phyloP scores from a whole-genome alignment of 35 echinoderm and acorn worm species.

The Diadema setosum region DNA sequence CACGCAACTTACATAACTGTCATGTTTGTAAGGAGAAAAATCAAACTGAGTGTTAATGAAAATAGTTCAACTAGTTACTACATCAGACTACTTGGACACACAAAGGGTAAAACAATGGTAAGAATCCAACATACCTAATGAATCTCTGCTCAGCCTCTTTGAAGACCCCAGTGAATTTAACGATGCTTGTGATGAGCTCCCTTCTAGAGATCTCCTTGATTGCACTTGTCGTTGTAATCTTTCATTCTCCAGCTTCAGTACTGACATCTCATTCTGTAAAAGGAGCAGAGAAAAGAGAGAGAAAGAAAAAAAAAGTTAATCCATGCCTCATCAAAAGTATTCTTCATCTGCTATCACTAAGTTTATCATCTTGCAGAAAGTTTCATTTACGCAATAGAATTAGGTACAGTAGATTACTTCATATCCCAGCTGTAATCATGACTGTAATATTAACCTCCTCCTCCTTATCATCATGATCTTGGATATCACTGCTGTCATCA shows the following conservation, averaged over 20 bases:
- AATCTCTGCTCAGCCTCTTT: constrained; percentile 94
- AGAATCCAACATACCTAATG: constrained; percentile 53
- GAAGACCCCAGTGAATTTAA: constrained; percentile 85
- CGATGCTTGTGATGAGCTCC: constrained; percentile 78
- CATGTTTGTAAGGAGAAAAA: too few species aligned
- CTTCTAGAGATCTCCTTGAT: constrained; percentile 40
- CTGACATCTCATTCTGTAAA: constrained; percentile 85
- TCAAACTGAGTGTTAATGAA: too few species aligned
- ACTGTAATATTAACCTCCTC: not conserved
- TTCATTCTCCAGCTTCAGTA: constrained; percentile 93
- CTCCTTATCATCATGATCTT: not conserved
- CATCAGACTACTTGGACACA: too few species aligned
- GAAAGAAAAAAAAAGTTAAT: not conserved
- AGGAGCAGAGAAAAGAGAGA: not conserved
- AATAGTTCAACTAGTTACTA: too few species aligned
- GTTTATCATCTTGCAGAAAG: too few species aligned
- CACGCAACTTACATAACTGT: too few species aligned
- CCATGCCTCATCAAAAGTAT: not conserved
- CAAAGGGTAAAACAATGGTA: not conserved
- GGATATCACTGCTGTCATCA: not conserved
- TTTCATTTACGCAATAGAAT: too few species aligned
- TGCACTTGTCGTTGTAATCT: constrained; percentile 72
- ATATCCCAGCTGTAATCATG: not conserved
- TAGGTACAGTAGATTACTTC: not conserved
- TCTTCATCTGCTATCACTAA: not conserved